phyloP scores from a whole-genome alignment of 2,113 vertebrate genomes.

The Pristiophorus japonicus region DNA sequence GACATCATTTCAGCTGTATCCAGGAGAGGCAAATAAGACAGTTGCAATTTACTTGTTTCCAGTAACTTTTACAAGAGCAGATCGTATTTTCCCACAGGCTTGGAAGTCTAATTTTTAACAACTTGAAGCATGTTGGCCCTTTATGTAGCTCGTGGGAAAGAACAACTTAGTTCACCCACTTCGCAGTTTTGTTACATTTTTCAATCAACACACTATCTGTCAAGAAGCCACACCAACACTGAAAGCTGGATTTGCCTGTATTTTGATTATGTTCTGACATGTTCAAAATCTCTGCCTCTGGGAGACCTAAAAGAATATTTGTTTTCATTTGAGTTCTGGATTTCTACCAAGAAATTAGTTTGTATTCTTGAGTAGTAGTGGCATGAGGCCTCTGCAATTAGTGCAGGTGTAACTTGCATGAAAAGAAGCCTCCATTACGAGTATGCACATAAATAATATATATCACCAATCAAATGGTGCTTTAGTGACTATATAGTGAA shows the following conservation, averaged over 20 bases:
- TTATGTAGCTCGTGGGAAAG: neutral
- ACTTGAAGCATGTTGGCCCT: neutral
- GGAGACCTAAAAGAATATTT: neutral
- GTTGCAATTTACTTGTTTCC: neutral
- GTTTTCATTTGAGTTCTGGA: neutral
- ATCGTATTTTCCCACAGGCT: neutral
- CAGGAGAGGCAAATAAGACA: neutral
- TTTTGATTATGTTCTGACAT: neutral
- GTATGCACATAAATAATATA: no score
- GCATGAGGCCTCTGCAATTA: no score
- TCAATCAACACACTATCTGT: neutral
- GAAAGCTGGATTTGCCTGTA: neutral
- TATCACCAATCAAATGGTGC: no score
- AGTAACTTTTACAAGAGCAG: neutral
- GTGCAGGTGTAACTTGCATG: no score
- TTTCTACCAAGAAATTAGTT: neutral
- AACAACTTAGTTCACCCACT: neutral
- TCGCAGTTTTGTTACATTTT: neutral
- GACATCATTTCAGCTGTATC: neutral
- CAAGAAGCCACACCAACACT: neutral
- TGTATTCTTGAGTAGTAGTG: no score
- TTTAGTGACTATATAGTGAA: no score
- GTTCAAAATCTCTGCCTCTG: constrained; percentile 18
- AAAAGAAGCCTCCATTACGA: no score
- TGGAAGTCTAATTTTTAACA: neutral